Evolutionary conservation across 2,888 invertebrate species (phyloP).

Genomic region (Oithona nana): DNA sequence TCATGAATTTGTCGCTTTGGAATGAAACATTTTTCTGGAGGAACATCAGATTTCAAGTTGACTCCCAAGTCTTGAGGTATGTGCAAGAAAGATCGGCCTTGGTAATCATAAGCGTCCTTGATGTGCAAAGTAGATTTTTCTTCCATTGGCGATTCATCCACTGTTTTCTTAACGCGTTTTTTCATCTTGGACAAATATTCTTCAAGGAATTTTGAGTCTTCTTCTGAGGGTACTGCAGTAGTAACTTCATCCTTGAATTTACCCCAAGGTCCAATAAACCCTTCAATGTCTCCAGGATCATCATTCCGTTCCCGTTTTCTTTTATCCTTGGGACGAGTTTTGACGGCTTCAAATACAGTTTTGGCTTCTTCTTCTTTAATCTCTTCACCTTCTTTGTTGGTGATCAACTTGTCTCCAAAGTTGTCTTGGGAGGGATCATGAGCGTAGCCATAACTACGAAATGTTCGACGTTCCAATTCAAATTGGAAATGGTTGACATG

Average conservation of each 20-base stretch:
- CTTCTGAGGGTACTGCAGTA: constrained; percentile 68
- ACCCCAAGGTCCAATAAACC: constrained; percentile 96
- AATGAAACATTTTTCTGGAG: constrained; percentile 84
- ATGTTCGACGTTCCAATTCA: constrained; percentile 85
- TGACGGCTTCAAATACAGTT: constrained; percentile 71
- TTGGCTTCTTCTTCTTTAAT: constrained; percentile 33
- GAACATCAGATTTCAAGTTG: constrained; percentile 61
- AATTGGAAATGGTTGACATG: constrained; percentile 93
- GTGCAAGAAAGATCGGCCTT: constrained; percentile 82
- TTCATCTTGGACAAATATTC: constrained; percentile 80
- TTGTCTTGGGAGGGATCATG: constrained; percentile 54
- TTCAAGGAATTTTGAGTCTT: constrained; percentile 86
- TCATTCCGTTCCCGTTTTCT: constrained; percentile 71
- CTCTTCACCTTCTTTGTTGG: constrained; percentile 45
- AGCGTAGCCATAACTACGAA: constrained; percentile 83
- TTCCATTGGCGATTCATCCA: constrained; percentile 80
- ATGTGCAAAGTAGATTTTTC: constrained; percentile 88
- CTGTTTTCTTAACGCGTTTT: constrained; percentile 53
- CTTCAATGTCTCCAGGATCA: constrained; percentile 74
- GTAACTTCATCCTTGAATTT: constrained; percentile 74
- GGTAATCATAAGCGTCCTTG: constrained; percentile 82
- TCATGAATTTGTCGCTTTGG: constrained; percentile 90
- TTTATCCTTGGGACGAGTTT: constrained; percentile 48
- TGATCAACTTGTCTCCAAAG: constrained; percentile 32
- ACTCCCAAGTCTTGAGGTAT: constrained; percentile 81